Conservation (phyloP, 2,888 invertebrate species). For the Buathra laborator region DNA sequence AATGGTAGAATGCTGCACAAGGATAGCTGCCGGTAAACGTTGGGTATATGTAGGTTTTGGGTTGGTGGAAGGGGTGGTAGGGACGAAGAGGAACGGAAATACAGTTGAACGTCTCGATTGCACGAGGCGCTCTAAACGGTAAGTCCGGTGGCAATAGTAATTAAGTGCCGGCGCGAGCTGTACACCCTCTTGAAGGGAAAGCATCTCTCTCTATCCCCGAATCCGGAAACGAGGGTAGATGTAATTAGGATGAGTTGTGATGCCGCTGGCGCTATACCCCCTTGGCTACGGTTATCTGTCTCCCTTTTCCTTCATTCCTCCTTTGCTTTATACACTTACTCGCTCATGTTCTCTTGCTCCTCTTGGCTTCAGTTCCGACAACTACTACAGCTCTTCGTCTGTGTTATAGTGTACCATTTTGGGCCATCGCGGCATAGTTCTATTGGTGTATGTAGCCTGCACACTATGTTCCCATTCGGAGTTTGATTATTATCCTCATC, state of each 20-base stretch:
- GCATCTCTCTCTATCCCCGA: slow-evolving; percentile 66
- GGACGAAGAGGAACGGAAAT: slow-evolving; percentile 73
- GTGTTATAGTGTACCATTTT: slow-evolving; percentile 52
- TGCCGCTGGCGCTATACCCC: slow-evolving; percentile 67
- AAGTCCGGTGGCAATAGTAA: slow-evolving; percentile 82
- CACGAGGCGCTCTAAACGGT: slow-evolving; percentile 69
- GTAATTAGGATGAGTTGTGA: slow-evolving; percentile 83
- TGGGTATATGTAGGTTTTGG: slow-evolving; percentile 27
- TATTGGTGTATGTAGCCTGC: slow-evolving; percentile 35
- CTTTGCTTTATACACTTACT: slow-evolving; percentile 23
- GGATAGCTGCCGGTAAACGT: slow-evolving; percentile 23
- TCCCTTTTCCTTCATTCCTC: slow-evolving; percentile 44
- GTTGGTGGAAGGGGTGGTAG: slow-evolving; percentile 46
- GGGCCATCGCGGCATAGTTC: slow-evolving; percentile 30
- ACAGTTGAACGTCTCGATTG: slow-evolving; percentile 79
- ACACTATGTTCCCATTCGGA: slow-evolving; percentile 29
- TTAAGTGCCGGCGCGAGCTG: slow-evolving; percentile 76
- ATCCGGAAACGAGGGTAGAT: slow-evolving; percentile 82
- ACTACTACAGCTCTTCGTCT: slow-evolving; percentile 6
- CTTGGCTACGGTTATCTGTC: slow-evolving; percentile 45
- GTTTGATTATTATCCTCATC: slow-evolving; percentile 66
- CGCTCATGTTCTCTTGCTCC: slow-evolving; percentile 10
- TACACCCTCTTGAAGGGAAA: slow-evolving; percentile 77
- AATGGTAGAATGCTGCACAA: slow-evolving; percentile 36
- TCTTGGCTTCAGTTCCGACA: slow-evolving; percentile 14